A percentile compares a stretch with the other conserved stretches of the same genome.
Conservation (phyloP, 2,888 invertebrate genomes). For the Acanthosepion pharaonis region DNA sequence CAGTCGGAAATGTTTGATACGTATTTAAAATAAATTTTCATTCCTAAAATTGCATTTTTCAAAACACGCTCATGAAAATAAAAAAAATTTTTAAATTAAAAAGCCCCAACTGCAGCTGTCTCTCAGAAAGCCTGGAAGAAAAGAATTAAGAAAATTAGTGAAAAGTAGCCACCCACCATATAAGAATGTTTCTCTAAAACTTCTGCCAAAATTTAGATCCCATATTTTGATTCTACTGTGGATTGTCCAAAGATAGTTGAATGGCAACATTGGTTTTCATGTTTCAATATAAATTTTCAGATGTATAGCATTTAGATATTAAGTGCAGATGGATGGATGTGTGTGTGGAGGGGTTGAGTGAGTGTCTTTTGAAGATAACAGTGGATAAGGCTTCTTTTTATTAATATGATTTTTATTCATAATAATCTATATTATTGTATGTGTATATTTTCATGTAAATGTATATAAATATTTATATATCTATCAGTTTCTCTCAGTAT, state of each 20-base stretch:
- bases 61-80: background rate
- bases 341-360: background rate
- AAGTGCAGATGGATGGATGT: background rate
- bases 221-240: background rate
- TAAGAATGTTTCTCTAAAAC: background rate
- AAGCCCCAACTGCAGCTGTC: background rate
- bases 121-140: background rate
- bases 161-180: background rate
- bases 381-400: background rate
- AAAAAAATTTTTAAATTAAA: background rate
- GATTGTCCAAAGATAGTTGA: slow-evolving; percentile 6
- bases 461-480: too few relatives aligned
- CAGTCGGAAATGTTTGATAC: background rate
- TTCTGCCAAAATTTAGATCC: background rate
- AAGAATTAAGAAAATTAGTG: background rate
- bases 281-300: background rate
- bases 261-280: background rate
- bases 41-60: background rate
- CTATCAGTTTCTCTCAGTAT: background rate
- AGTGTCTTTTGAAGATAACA: background rate
- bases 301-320: background rate
- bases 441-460: too few relatives aligned
- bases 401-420: background rate
- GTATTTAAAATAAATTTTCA: background rate
- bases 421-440: too few relatives aligned